Evolutionary conservation across 2,113 vertebrate species (phyloP), one percentile per base, ranked within the genome.

Genomic region (Pituophis catenifer): DNA sequence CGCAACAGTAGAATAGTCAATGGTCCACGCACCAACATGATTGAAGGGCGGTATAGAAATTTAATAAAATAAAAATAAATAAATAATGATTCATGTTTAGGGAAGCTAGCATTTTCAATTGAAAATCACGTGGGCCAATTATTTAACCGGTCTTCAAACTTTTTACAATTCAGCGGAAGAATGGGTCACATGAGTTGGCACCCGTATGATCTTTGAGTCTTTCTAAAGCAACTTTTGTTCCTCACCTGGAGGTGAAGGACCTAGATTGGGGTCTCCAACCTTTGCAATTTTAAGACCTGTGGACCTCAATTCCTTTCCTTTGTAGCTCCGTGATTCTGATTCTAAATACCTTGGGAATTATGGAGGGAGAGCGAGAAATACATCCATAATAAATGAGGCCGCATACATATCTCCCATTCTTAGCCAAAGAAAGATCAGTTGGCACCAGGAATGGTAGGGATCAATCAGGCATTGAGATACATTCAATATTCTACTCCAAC

Each of bases 371-470:
- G 59, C n/a, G 95, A 94, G 95, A 96, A 50, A 95, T 92, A 94
- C 88, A 94, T 93, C 94, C 93, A 94, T 91, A 94, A 96, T 94
- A 90, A 96, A 96, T 19, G 93, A 96, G 95, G 91, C 44, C 94
- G 70, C 38, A 70, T 92, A 97, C 97, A 97, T 95, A 97, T 97
- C 97, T 62, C 8, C 95, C 94, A 92, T 93, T 94, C 94, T 92
- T 94, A 91, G 95, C 0, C 0, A 8, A 91, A 96, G 95, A 94
- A 96, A 90, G 75, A 94, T 75, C 50, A 91, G 92, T 91, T 92
- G 53, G 3, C 95, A 96, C 96, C 93, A 70, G 93, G 94, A 96
- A 93, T 92, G 96, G 86, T 88, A 1, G 55, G 93, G 94, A 86
- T 91, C 94, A 7, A 91, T 91, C 93, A 93, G 95, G 92, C 91